Evolutionary conservation across 2,113 vertebrate species (phyloP).

Genomic region (Psettodes erumei): DNA sequence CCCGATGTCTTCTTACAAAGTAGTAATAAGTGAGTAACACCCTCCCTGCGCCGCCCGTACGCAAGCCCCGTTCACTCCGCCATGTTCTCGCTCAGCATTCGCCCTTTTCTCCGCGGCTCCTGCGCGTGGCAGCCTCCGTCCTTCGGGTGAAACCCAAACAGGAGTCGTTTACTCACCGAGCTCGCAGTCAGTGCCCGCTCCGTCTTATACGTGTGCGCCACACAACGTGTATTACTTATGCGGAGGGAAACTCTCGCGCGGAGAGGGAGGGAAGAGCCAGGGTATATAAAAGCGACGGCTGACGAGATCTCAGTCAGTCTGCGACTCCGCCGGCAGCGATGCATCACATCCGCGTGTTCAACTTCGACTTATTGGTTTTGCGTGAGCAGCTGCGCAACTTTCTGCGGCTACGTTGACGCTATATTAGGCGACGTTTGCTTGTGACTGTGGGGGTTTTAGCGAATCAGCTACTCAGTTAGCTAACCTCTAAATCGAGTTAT

Average conservation of each 20-base stretch:
- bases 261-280: too few species aligned
- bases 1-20: neutral
- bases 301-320: too few species aligned
- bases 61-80: neutral
- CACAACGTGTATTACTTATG: too few species aligned
- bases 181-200: neutral
- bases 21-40: neutral
- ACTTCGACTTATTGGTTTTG: neutral
- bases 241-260: too few species aligned
- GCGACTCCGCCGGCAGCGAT: too few species aligned
- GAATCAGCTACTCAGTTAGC: neutral
- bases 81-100: neutral
- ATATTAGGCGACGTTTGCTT: neutral
- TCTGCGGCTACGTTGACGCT: neutral
- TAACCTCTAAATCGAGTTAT: constrained; percentile 20
- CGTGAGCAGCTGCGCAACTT: constrained; percentile 33
- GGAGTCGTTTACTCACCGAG: constrained; percentile 51
- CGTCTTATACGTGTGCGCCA: too few species aligned
- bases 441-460: neutral
- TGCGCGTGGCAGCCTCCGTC: too few species aligned
- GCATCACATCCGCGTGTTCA: neutral
- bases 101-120: rapidly evolving
- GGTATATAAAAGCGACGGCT: too few species aligned
- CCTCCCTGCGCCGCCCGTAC: neutral
- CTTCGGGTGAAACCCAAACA: neutral